phyloP scores from a whole-genome alignment of 30 jellyfish, hydroid and myxozoan species.

The Hydractinia symbiolongicarpus region DNA sequence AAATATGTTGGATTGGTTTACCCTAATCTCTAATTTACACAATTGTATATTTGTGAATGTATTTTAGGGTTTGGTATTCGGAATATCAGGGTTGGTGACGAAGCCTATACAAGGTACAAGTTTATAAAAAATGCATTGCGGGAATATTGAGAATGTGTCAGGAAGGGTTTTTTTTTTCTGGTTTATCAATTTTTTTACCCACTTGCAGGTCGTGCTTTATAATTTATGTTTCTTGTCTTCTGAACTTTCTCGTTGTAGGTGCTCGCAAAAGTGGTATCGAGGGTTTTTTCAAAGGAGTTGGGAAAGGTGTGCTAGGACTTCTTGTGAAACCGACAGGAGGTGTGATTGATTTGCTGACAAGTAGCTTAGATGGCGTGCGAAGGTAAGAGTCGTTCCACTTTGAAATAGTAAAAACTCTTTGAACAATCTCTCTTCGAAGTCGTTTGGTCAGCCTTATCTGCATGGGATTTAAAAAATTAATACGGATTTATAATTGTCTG shows the following conservation, averaged over 20 bases:
- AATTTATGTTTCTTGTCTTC: too few species aligned
- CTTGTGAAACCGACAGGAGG: slow-evolving; percentile 57
- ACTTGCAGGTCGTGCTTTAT: too few species aligned
- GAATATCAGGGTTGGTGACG: slow-evolving; percentile 41
- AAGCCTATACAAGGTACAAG: slow-evolving; percentile 44
- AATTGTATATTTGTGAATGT: too few species aligned
- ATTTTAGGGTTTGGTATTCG: slow-evolving; percentile 35
- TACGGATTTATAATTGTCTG: not conserved
- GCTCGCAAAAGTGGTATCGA: slow-evolving; percentile 48
- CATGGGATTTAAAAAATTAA: not conserved
- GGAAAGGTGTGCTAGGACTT: slow-evolving; percentile 41
- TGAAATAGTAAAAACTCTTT: too few species aligned
- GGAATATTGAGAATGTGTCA: too few species aligned
- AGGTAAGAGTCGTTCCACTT: slow-evolving; percentile 19
- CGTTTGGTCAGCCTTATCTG: not conserved
- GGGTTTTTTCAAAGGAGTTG: slow-evolving; percentile 56
- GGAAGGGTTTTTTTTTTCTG: too few species aligned
- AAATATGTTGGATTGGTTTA: too few species aligned
- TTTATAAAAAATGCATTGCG: not conserved
- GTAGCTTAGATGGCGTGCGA: slow-evolving; percentile 54
- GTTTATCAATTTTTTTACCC: too few species aligned
- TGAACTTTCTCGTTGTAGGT: slow-evolving; percentile 13
- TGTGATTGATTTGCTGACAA: slow-evolving; percentile 38
- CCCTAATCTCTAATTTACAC: too few species aligned
- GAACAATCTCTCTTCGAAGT: too few species aligned